These are phyloP conservation scores for Pharmacophagus antenor DNA, from an alignment of 2,888 invertebrate genomes.

Conservation along the genomic window DNA sequence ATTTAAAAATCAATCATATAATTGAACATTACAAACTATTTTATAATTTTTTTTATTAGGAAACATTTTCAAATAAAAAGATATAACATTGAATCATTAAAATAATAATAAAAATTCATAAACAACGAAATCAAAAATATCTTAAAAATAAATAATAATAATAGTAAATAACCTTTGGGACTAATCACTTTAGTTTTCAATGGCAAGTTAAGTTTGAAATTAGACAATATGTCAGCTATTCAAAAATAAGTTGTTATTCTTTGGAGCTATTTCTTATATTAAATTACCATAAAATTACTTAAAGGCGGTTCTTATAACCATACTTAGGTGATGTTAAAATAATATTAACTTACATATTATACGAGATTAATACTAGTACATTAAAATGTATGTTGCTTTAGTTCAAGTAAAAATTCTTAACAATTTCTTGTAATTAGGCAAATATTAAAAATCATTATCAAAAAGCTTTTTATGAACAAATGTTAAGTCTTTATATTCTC, in stretches of 20 bases:
- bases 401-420: not conserved
- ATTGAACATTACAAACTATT: not conserved
- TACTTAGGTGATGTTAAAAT: constrained; percentile 20
- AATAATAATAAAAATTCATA: constrained; percentile 34
- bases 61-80: not conserved
- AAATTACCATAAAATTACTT: not conserved
- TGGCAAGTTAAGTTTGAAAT: constrained; percentile 53
- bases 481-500: too few relatives aligned
- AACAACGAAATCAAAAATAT: constrained; percentile 44
- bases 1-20: not conserved
- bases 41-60: not conserved
- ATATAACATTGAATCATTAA: constrained; percentile 1
- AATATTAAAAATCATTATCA: too few relatives aligned
- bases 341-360: too few relatives aligned
- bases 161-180: constrained; percentile 56
- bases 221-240: not conserved
- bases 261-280: constrained; percentile 23
- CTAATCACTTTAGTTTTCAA: constrained; percentile 59
- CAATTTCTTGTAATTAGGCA: too few relatives aligned
- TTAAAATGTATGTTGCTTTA: not conserved
- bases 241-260: constrained; percentile 19
- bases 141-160: constrained; percentile 26
- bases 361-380: not conserved
- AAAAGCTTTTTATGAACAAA: too few relatives aligned
- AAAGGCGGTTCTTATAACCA: not conserved